Evolutionary conservation across 2,113 vertebrate genomes (phyloP), one percentile per base, ranked within the genome.

Genomic region (Panthera uncia): DNA sequence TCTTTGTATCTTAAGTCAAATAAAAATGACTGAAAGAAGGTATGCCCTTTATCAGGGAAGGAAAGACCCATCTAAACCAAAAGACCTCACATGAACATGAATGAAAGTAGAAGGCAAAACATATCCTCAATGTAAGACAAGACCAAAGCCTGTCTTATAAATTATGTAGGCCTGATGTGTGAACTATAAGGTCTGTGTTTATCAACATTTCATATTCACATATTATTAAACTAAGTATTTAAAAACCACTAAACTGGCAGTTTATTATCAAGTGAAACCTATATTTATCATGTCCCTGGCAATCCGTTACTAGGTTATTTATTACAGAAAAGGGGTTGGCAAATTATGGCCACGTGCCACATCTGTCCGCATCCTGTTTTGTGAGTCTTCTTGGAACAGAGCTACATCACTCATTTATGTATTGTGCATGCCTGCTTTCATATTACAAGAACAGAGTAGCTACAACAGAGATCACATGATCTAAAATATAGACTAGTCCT

Each of bases 201-300:
- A 96, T n/a, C 81, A 88, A 71, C 19, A 88, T 97, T 76, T 25
- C 45, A 83, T 31, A 91, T 63, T 82, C 25, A 91, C 78, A 36
- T 15, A 12, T 52, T 66, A 76, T 25, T 88, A 82, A 90, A 87
- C n/a, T 52, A n/a, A 82, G 38, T 71, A 69, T 68, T 83, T 41
- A 23, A 82, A 83, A 61, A 57, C 36, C 31, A 89, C 52, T 48
- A 23, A 83, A 36, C 69, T 73, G 55, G 36, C 52, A 81, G 48
- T 79, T 89, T 88, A n/a, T 89, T 48, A 89, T 41, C 79, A 89
- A 92, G 57, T 36, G 83, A 95, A 95, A 76, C 63, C 55, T 90
- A 10, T 76, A 61, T 41, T 94, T 68, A 78, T 78, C 25, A 65
- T 16, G n/a, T 38, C 69, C 13, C 50, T 41, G 25, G 41, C 41